Conservation (phyloP, 2,113 vertebrate species). For the Engystomops pustulosus region DNA sequence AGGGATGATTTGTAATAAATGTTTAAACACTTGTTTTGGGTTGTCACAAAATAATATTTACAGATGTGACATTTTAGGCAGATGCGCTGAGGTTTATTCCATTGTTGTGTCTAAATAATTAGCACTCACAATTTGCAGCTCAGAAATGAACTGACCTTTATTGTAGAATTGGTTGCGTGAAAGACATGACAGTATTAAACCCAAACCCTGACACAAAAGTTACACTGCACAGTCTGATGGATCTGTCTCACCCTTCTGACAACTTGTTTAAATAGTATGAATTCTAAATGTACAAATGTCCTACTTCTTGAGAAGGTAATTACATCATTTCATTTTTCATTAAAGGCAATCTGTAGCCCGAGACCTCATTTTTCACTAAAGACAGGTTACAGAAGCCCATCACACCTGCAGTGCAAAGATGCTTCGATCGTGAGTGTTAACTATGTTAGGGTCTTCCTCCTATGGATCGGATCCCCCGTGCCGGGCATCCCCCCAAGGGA, state of each 20-base stretch:
- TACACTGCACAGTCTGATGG: conserved; percentile 1
- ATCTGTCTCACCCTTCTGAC: background rate
- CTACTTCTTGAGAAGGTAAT: no score
- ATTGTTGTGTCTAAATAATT: conserved; percentile 14
- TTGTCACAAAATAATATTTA: conserved; percentile 42
- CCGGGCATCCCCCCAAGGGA: no score
- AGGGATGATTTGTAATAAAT: conserved; percentile 29
- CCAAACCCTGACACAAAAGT: background rate
- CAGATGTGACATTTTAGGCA: conserved; percentile 47
- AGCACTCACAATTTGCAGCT: conserved; percentile 24
- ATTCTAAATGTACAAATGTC: no score
- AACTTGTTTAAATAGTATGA: no score
- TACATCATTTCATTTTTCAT: no score
- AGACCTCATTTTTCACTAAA: no score
- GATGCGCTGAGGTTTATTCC: conserved; percentile 10
- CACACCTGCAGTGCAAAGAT: no score
- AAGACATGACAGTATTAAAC: background rate
- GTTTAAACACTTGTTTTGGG: conserved; percentile 18
- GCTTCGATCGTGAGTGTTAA: no score
- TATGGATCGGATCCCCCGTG: no score
- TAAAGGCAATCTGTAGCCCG: no score
- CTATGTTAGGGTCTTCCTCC: no score
- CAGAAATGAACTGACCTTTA: conserved; percentile 39
- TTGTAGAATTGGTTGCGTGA: conserved; percentile 10
- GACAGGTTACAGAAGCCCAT: no score